Conservation (phyloP, 2,797 vertebrate species). For the Coccyzus lansbergi region DNA sequence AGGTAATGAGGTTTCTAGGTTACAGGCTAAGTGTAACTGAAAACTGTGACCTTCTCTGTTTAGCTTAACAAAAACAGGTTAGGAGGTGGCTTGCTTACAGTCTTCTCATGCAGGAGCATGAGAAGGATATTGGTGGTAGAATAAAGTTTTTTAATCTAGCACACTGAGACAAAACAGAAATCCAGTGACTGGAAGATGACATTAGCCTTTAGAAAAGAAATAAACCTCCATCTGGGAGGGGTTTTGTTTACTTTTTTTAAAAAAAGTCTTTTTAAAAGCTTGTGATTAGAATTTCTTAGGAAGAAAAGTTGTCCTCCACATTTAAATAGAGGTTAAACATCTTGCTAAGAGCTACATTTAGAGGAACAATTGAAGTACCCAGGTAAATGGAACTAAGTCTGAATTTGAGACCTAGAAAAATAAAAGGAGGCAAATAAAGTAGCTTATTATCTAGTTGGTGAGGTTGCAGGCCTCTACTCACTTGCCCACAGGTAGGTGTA, state of each 20-base stretch:
- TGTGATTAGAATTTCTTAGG: neutral
- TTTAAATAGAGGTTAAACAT: neutral
- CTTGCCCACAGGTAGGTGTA: neutral
- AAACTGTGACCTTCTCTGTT: constrained; percentile 62
- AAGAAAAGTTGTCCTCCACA: neutral
- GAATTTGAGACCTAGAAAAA: neutral
- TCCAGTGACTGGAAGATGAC: neutral
- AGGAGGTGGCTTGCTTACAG: constrained; percentile 28
- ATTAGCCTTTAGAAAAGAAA: neutral
- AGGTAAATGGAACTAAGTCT: neutral
- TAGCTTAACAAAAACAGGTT: constrained; percentile 24
- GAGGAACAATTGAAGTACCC: neutral
- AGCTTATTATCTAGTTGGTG: neutral
- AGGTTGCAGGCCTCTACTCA: fast-evolving
- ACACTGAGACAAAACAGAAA: neutral
- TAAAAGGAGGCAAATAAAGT: neutral
- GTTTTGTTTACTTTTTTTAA: too few species aligned
- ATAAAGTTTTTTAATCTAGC: neutral
- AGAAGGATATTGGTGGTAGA: neutral
- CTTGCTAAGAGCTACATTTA: neutral
- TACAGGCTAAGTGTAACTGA: constrained; percentile 63
- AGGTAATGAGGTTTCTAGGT: constrained; percentile 70
- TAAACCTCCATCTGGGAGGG: neutral
- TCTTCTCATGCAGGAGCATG: neutral
- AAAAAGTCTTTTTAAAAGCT: neutral